Base-by-base conservation (phyloP, 2,888 invertebrate species). In the Opisthograptis luteolata region DNA sequence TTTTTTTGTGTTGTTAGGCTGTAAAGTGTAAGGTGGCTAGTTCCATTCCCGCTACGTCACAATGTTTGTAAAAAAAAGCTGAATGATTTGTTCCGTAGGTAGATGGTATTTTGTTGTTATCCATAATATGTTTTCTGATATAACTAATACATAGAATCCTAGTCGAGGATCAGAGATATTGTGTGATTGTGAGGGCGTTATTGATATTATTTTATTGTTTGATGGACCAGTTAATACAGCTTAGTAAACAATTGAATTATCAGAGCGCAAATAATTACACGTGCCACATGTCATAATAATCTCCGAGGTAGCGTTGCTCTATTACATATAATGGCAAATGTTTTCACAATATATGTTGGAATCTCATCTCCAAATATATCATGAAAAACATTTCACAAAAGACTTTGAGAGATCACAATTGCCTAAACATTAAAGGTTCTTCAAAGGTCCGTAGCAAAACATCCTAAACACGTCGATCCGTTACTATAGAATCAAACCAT, bases 401-500 rank as follows among this genome's bases (percentile, higher is more conserved):
- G 32, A 42, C 19, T 44, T 57, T 44, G 54, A 54, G 49, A 47
- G 42, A 56, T 49, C 49, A 36, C 46, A 47, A 47, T 54, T 36
- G 51, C 39, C 36, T 36, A 36, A 42, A 43, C 37, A 52, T 25
- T 45, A 54, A 56, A 53, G 44, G 45, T 32, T 35, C 53, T 54
- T 39, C 32, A 56, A 53, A 47, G 58, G 58, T 48, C 44, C 51
- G 58, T 60, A 61, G 56, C 64, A 68, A 64, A 71, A 67, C 61
- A 66, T 47, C 46, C 54, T 32, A 62, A 72, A 56, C 64, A 66
- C 52, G 55, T 61, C 63, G 60, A 72, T 72, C 64, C 55, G 60
- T 71, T 73, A 70, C 68, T 65, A 70, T 60, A 64, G 62, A 73
- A 77, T 74, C 72, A 70, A 73, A 75, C 66, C 70, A 60, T 68